Evolutionary conservation across 2,797 vertebrate species (phyloP).

Genomic region (Sardinella longiceps): DNA sequence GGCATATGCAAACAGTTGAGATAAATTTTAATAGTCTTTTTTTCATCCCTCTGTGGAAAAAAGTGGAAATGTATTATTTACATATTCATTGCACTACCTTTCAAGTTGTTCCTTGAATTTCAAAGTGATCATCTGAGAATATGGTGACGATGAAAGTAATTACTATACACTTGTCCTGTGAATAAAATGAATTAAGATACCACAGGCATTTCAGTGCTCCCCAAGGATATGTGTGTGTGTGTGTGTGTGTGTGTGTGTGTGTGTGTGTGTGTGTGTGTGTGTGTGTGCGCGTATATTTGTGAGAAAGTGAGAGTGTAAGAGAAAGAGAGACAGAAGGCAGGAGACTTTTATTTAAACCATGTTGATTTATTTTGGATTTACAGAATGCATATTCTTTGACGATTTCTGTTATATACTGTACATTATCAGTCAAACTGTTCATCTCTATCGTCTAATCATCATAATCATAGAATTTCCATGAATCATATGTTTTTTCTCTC

Average conservation of each 20-base stretch:
- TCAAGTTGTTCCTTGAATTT: slow-evolving; percentile 39
- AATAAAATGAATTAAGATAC: slow-evolving; percentile 32
- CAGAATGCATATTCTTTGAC: too few relatives aligned
- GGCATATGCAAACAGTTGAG: slow-evolving; percentile 34
- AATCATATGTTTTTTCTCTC: not conserved
- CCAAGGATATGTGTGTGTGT: not conserved
- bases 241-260: slow-evolving; percentile 17
- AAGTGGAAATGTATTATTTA: slow-evolving; percentile 42
- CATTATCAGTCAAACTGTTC: too few relatives aligned
- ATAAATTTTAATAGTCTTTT: slow-evolving; percentile 44
- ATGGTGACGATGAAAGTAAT: slow-evolving; percentile 38
- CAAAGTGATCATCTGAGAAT: slow-evolving; percentile 30
- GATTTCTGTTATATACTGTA: too few relatives aligned
- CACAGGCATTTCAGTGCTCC: not conserved
- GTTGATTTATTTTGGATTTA: too few relatives aligned
- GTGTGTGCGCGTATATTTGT: slow-evolving; percentile 22
- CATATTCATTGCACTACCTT: slow-evolving; percentile 45
- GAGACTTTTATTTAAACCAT: too few relatives aligned
- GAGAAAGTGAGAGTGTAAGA: not conserved
- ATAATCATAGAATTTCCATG: too few relatives aligned
- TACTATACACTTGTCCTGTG: slow-evolving; percentile 36
- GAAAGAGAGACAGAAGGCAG: not conserved
- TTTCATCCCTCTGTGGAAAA: slow-evolving; percentile 30
- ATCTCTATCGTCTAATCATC: not conserved
- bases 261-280: slow-evolving; percentile 33